These are phyloP conservation scores for Empidonax alnorum DNA, from an alignment of 2,113 vertebrate species.

Conservation along the genomic window DNA sequence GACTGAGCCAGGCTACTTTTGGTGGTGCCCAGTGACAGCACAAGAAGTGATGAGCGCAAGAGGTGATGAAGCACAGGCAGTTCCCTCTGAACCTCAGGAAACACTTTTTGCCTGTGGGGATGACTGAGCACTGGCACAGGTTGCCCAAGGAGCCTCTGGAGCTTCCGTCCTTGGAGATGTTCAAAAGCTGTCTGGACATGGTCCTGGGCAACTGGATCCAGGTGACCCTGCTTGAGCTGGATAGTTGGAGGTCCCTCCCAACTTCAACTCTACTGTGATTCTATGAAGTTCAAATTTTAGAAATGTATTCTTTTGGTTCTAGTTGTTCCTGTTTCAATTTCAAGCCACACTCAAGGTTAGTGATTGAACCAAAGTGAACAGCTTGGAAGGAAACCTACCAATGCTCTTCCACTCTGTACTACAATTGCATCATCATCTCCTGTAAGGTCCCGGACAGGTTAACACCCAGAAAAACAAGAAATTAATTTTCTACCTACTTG, in stretches of 20 bases:
- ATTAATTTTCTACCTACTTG: background rate
- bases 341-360: background rate
- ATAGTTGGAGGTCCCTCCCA: background rate
- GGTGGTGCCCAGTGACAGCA: background rate
- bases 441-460: background rate
- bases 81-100: background rate
- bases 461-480: background rate
- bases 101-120: background rate
- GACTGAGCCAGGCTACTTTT: background rate
- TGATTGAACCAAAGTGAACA: background rate
- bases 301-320: background rate
- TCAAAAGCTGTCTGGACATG: background rate
- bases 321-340: background rate
- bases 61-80: background rate
- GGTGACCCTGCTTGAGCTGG: background rate
- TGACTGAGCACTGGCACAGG: rapidly evolving
- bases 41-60: background rate
- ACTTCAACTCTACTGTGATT: background rate
- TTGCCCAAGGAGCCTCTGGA: background rate
- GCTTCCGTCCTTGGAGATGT: background rate
- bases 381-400: background rate
- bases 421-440: background rate
- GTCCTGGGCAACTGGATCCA: background rate
- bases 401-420: background rate
- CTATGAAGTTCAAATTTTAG: background rate